Evolutionary conservation across 2,797 vertebrate genomes (phyloP).

Genomic region (Xyrichtys novacula): DNA sequence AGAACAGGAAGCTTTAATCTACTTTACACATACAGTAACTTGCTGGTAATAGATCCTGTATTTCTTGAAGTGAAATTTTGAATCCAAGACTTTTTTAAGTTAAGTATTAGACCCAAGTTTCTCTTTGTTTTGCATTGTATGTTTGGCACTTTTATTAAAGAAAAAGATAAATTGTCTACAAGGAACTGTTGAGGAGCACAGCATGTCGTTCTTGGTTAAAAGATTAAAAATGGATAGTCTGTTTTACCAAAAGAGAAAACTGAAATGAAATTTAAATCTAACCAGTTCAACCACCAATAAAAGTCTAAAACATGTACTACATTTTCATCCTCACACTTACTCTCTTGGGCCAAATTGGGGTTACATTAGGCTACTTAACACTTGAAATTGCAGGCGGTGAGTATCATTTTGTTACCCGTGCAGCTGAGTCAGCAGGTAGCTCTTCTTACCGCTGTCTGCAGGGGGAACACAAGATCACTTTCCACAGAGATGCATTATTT

Average conservation of each 20-base stretch:
- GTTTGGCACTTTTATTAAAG: background rate
- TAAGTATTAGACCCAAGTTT: too few relatives aligned
- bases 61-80: too few relatives aligned
- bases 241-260: too few relatives aligned
- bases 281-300: background rate
- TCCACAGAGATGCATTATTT: slow-evolving; percentile 80
- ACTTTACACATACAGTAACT: too few relatives aligned
- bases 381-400: slow-evolving; percentile 33
- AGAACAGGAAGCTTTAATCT: too few relatives aligned
- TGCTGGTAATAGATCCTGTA: too few relatives aligned
- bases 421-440: slow-evolving; percentile 50
- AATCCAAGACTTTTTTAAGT: too few relatives aligned
- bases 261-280: too few relatives aligned
- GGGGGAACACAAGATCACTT: slow-evolving; percentile 72
- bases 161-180: background rate
- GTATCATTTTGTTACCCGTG: slow-evolving; percentile 25
- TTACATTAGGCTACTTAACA: slow-evolving; percentile 18
- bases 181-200: too few relatives aligned
- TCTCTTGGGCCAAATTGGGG: background rate
- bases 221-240: too few relatives aligned
- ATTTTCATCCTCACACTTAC: background rate
- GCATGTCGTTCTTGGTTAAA: too few relatives aligned
- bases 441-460: slow-evolving; percentile 65
- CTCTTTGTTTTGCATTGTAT: too few relatives aligned
- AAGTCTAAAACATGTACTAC: background rate